Base-by-base conservation (phyloP, 2,113 vertebrate species). In the Cromileptes altivelis region DNA sequence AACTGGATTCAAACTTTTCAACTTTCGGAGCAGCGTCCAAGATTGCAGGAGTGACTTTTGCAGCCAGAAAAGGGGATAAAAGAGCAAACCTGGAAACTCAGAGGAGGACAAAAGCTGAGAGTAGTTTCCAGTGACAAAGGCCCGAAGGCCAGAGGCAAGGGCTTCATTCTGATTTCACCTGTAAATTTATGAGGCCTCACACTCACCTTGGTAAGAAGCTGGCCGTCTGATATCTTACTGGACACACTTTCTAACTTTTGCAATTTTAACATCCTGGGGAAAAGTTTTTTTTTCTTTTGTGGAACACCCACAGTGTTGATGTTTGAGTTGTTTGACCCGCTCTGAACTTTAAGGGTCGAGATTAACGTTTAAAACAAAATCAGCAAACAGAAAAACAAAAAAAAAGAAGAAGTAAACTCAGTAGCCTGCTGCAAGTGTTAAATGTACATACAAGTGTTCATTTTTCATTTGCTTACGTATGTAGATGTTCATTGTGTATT, bases 401-500 rank as follows among this genome's bases (percentile, higher is more conserved):
- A 62, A 78, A 52, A 55, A 65, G 19, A 60, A 55, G 71, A 27
- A 73, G 49, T 74, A 74, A 82, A 62, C 68, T 75, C 60, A 14
- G 65, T 80, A 87, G 87, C 71, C 80, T 90, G 81, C 89, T 84
- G 86, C 78, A 81, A 80, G 81, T 94, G 93, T 93, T 75, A 60
- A 82, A 75, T 94, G 90, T 94, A 93, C 84, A 94, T 92, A 84
- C 62, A 78, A 50, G 75, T 77, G 72, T 77, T 90, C 67, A 74
- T 80, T 87, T 91, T 89, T 92, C 90, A 93, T 89, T 94, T 91
- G 82, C 89, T 75, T 80, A 33, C 70, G 84, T 91, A 86, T 60
- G 85, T 95, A 91, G 88, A 88, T 88, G 88, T 90, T 91, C 83
- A 78, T 88, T 83, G 90, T 92, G 90, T 91, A 27, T 90, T 94